Conservation (phyloP, 2,888 invertebrate genomes). For the Pinctada fucata region DNA sequence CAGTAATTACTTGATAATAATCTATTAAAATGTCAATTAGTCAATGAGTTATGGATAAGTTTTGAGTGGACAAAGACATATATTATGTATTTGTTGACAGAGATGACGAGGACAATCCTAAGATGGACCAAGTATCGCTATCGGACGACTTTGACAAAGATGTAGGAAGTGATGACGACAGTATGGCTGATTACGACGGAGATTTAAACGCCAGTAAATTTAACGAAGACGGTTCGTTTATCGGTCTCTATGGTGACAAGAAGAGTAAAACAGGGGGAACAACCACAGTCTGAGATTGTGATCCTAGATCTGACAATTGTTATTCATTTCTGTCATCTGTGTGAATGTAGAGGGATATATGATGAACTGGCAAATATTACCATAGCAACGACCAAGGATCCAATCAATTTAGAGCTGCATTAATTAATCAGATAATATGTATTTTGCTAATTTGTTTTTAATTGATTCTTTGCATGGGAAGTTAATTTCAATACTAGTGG, state of each 20-base stretch:
- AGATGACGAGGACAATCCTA: slow-evolving; percentile 46
- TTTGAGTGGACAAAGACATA: too few relatives aligned
- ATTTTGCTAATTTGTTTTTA: too few relatives aligned
- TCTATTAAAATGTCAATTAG: too few relatives aligned
- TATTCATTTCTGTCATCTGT: background rate
- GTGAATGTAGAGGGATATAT: background rate
- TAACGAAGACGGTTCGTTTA: slow-evolving; percentile 61
- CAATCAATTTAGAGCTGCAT: too few relatives aligned
- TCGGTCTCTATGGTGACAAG: slow-evolving; percentile 54
- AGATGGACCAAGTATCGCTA: slow-evolving; percentile 48
- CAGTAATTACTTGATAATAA: too few relatives aligned
- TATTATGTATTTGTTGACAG: slow-evolving; percentile 16
- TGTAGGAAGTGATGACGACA: slow-evolving; percentile 48
- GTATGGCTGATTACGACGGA: slow-evolving; percentile 54
- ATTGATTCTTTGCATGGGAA: too few relatives aligned
- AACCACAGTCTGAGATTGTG: too few relatives aligned
- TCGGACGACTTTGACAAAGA: slow-evolving; percentile 52
- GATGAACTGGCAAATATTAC: slow-evolving; percentile 2
- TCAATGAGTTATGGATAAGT: too few relatives aligned
- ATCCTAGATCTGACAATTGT: slow-evolving; percentile 1
- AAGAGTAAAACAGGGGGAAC: slow-evolving; percentile 20
- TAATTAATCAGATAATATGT: too few relatives aligned
- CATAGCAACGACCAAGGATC: background rate
- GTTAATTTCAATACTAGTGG: too few relatives aligned
- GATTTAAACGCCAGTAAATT: slow-evolving; percentile 53